These are phyloP conservation scores for Tupaia tana DNA, from an alignment of 2,113 vertebrate genomes.

Conservation along the genomic window DNA sequence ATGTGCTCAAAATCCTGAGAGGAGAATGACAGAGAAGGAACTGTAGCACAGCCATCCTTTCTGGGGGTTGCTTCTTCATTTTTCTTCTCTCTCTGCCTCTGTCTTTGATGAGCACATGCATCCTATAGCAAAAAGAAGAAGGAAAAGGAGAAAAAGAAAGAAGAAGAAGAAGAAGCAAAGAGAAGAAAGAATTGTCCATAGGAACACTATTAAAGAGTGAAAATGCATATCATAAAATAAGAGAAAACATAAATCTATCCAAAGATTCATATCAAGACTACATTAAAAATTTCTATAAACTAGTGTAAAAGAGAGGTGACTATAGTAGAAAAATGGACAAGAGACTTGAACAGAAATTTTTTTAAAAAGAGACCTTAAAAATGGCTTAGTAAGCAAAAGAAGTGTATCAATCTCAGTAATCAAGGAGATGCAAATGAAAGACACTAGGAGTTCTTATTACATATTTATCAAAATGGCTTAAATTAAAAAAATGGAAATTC, in stretches of 20 bases:
- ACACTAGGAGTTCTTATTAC: neutral
- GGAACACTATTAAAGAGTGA: neutral
- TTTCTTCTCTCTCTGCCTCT: too few species aligned
- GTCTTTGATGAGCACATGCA: too few species aligned
- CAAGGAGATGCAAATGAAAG: neutral
- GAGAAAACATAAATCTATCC: neutral
- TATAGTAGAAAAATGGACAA: neutral
- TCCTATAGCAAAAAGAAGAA: too few species aligned
- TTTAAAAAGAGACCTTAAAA: neutral
- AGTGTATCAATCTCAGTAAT: neutral
- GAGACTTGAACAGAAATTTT: neutral
- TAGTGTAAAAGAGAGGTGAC: neutral
- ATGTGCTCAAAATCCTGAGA: too few species aligned
- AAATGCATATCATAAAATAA: neutral
- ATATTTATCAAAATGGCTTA: neutral
- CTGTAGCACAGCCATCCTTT: too few species aligned
- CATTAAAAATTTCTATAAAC: neutral
- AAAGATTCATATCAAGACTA: neutral
- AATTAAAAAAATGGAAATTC: slow-evolving; percentile 4
- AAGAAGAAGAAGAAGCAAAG: too few species aligned
- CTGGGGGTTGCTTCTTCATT: too few species aligned
- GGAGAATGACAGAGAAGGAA: too few species aligned
- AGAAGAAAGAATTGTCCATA: neutral
- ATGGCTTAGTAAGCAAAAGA: neutral
- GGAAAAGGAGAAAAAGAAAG: too few species aligned